Percentiles rank a stretch among this genome's conserved stretches.
These are phyloP conservation scores for Ichneumon xanthorius DNA, from an alignment of 2,888 invertebrate species.

Conservation along the genomic window DNA sequence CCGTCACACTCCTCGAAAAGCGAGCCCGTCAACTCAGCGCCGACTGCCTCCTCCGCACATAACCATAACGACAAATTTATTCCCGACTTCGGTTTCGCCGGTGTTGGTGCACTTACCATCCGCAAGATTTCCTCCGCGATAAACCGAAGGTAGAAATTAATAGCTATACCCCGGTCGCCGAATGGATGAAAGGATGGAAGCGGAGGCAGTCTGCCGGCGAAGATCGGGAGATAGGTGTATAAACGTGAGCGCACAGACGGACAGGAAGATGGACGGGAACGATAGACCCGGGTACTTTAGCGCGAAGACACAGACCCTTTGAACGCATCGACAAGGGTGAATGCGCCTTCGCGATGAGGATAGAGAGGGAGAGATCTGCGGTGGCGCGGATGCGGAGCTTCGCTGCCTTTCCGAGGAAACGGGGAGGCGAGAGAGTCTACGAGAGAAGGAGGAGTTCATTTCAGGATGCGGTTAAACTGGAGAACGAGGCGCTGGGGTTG, in stretches of 20 bases:
- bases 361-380: background rate
- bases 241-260: slow-evolving; percentile 3
- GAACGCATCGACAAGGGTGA: slow-evolving; percentile 38
- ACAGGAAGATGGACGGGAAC: slow-evolving; percentile 21
- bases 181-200: slow-evolving; percentile 42
- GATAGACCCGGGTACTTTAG: slow-evolving; percentile 22
- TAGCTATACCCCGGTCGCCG: slow-evolving; percentile 1
- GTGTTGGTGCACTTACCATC: background rate
- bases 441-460: slow-evolving; percentile 51
- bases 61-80: slow-evolving; percentile 28
- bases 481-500: slow-evolving; percentile 13
- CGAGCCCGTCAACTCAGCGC: slow-evolving; percentile 24
- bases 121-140: slow-evolving; percentile 32
- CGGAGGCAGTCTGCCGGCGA: slow-evolving; percentile 11
- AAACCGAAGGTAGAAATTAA: slow-evolving; percentile 8
- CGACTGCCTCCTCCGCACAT: background rate
- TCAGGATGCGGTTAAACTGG: slow-evolving; percentile 56
- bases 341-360: slow-evolving; percentile 28
- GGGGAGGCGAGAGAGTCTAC: background rate
- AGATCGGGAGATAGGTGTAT: slow-evolving; percentile 24
- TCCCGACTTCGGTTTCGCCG: background rate
- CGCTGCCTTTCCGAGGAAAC: slow-evolving; percentile 12
- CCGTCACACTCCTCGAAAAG: slow-evolving; percentile 23
- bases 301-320: slow-evolving; percentile 47
- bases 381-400: slow-evolving; percentile 21